These are phyloP conservation scores for Melanocharis versteri DNA, from an alignment of 2,113 vertebrate genomes.

Conservation along the genomic window DNA sequence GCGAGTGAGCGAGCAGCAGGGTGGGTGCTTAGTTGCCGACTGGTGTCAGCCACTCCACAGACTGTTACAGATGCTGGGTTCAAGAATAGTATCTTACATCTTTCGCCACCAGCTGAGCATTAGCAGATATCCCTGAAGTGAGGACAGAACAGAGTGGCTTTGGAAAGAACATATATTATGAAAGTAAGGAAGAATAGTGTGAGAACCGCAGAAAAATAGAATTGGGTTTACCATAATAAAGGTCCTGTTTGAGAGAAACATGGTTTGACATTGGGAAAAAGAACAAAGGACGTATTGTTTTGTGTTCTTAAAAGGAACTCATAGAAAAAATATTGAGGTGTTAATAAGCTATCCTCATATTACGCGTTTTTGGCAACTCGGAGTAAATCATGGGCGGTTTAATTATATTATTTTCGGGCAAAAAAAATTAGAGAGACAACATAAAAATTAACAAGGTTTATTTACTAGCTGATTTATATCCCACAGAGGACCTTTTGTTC, in stretches of 20 bases:
- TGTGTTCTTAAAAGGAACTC: not conserved
- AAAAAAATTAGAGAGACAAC: not conserved
- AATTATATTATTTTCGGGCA: not conserved
- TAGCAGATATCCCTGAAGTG: not conserved
- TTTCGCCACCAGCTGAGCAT: not conserved
- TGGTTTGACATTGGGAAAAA: not conserved
- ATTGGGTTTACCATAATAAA: not conserved
- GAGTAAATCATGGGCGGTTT: not conserved
- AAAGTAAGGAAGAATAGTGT: not conserved
- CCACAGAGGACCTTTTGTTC: not conserved
- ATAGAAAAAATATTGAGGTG: not conserved
- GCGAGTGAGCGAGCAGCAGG: rapidly evolving
- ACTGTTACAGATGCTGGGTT: not conserved
- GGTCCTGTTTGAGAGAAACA: not conserved
- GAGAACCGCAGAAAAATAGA: not conserved
- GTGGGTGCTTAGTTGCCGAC: not conserved
- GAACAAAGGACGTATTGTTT: not conserved
- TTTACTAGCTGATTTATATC: not conserved
- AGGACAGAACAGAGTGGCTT: not conserved
- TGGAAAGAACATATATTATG: not conserved
- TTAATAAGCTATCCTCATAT: not conserved
- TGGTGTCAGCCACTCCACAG: not conserved
- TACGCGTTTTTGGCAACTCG: rapidly evolving
- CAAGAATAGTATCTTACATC: not conserved
- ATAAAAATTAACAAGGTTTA: not conserved